Conservation (phyloP, 2,888 invertebrate species). For the Cantharis rustica region DNA sequence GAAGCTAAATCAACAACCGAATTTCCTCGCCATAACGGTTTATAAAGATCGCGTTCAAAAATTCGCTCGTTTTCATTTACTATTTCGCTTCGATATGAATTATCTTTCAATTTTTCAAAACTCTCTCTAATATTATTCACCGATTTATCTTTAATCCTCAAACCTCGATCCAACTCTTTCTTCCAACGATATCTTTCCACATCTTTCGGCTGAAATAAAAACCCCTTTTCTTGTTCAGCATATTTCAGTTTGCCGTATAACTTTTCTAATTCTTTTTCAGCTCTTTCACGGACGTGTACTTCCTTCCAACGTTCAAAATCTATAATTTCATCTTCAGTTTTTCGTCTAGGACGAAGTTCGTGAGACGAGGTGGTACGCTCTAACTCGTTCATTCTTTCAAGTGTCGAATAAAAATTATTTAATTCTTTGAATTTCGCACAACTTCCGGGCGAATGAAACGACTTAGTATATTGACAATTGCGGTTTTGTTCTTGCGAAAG, state of each 20-base stretch:
- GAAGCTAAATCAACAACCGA: slow-evolving; percentile 82
- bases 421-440: slow-evolving; percentile 84
- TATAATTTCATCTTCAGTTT: slow-evolving; percentile 78
- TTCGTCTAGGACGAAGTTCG: slow-evolving; percentile 72
- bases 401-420: slow-evolving; percentile 81
- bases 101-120: slow-evolving; percentile 68
- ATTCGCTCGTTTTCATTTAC: slow-evolving; percentile 55
- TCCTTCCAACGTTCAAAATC: slow-evolving; percentile 89
- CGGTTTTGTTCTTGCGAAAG: slow-evolving; percentile 67
- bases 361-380: slow-evolving; percentile 75
- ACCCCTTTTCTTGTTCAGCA: slow-evolving; percentile 82
- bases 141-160: slow-evolving; percentile 83
- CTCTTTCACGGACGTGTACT: slow-evolving; percentile 76
- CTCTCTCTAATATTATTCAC: slow-evolving; percentile 83
- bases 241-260: slow-evolving; percentile 76
- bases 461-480: slow-evolving; percentile 68
- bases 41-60: slow-evolving; percentile 70
- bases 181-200: slow-evolving; percentile 78
- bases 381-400: slow-evolving; percentile 83
- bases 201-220: slow-evolving; percentile 79
- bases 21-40: slow-evolving; percentile 82
- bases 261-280: slow-evolving; percentile 79
- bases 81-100: slow-evolving; percentile 58
- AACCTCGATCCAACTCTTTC: slow-evolving; percentile 72
- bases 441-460: slow-evolving; percentile 65